Conservation (phyloP, 2,888 invertebrate genomes). For the Automeris io region DNA sequence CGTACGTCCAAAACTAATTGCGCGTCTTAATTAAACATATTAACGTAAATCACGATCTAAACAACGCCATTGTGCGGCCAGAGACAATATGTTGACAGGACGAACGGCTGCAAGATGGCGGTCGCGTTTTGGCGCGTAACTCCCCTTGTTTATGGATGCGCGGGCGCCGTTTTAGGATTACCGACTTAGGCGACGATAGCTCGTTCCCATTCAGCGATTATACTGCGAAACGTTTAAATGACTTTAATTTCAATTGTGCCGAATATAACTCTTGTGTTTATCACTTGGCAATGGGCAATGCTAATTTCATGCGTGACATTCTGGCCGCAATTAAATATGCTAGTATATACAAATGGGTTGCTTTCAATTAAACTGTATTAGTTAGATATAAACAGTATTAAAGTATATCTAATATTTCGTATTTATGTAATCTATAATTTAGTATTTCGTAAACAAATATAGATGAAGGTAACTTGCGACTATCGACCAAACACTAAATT, state of each 20-base stretch:
- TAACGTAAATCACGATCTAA: conserved; percentile 65
- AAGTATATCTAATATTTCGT: not conserved
- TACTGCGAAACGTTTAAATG: conserved; percentile 50
- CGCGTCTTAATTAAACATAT: conserved; percentile 66
- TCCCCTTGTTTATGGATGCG: conserved; percentile 65
- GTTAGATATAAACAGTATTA: not conserved
- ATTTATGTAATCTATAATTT: not conserved
- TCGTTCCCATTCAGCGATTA: conserved; percentile 29
- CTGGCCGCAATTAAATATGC: conserved; percentile 59
- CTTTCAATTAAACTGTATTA: too few species aligned
- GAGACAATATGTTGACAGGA: conserved; percentile 74
- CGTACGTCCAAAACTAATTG: conserved; percentile 57
- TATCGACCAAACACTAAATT: too few species aligned
- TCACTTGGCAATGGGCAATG: conserved; percentile 53
- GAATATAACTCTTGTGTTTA: conserved; percentile 71
- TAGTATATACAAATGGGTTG: not conserved
- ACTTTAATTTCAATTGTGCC: conserved; percentile 73
- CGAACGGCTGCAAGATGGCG: conserved; percentile 69
- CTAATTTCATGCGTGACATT: conserved; percentile 40
- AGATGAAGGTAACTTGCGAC: not conserved
- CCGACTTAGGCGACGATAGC: conserved; percentile 68
- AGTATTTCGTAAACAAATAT: not conserved
- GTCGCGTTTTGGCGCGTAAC: conserved; percentile 64
- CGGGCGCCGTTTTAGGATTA: conserved; percentile 67
- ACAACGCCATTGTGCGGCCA: conserved; percentile 64